Base-by-base conservation (phyloP, 2,888 invertebrate genomes). In the Lobophora halterata region DNA sequence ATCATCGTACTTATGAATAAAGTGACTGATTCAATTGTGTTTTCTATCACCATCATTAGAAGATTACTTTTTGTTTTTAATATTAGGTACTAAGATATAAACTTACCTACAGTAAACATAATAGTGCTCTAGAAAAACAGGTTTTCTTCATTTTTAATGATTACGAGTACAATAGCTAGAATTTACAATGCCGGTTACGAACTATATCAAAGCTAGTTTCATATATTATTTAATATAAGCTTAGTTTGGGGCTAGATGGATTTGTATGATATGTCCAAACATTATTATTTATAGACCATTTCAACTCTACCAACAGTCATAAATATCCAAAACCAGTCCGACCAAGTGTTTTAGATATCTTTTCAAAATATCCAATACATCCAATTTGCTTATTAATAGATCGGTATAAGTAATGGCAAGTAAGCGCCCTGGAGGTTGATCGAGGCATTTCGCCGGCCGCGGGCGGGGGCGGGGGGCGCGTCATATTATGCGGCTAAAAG, bases 401-500 rank as follows among this genome's bases (percentile, higher is more conserved):
- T 85, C 73, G 75, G 75, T 71, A 78, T 83, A 86, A 86, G 82
- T 86, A 81, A 85, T 83, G 78, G 83, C 82, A 76, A 79, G 81
- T 75, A 70, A 78, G 80, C 75, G 79, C 73, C 79, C 77, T 68
- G 70, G 71, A 76, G 78, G 75, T 75, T 62, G 65, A 60, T 68
- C 68, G 64, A 74, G 75, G 77, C 71, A 77, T 78, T 78, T 79
- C 68, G 79, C 79, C 71, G 79, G 77, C 70, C 69, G 72, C 65
- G 64, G 71, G 75, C 71, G 65, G 71, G 61, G 76, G 76, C 70
- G 71, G 77, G 75, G 78, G 74, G 72, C 79, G 79, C 83, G 83
- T 87, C 86, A 86, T 85, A 87, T 88, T 87, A 87, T 82, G 83
- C 83, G 78, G 86, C 85, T 86, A 86, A 86, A 87, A 82, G 83